Evolutionary conservation across 2,797 vertebrate species (phyloP), one percentile per base, ranked within the genome.

Genomic region (Taenioides sp.): DNA sequence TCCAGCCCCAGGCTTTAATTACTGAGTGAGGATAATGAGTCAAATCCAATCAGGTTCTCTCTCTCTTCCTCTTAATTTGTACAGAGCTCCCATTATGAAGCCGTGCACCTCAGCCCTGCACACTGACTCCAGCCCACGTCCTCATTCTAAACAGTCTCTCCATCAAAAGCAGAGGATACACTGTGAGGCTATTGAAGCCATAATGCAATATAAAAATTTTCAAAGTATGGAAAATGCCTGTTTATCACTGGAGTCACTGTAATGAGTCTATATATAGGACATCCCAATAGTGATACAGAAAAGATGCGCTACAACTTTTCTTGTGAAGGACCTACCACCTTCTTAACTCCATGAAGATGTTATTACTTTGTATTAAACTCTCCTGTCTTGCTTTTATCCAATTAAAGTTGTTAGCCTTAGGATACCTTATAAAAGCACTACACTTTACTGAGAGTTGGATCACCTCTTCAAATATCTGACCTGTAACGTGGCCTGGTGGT

Each of bases 1-100:
- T 77, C 80, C 80, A 85, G 85, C 93, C 91, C 84, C 85, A 84
- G 92, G 92, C 92, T 91, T 92, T 93, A 93, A 93, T 93, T 94
- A 93, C 91, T 91, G 81, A 85, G 83, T 88, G 83, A 87, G 84
- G 86, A 93, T 93, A 93, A 93, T 93, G 90, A 94, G 88, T 94
- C 90, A 92, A 93, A 94, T 93, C 92, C 90, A 93, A 93, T 94
- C 92, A 90, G 89, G 83, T 86, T 47, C 31, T 47, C 82, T 86
- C 79, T 91, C 87, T 88, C 87, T 88, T 88, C 81, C 87, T 91
- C 87, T 86, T 93, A 92, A 94, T 94, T 91, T 93, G 88, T 91
- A 86, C 81, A 87, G 80, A 84, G 88, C 83, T 87, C 84, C 31
- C 87, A 89, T 91, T 89, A 92, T 80, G 77, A 87, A 89, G 87